Conservation (phyloP, 1,140 invertebrate species). For the Cecropterus lyciades region DNA sequence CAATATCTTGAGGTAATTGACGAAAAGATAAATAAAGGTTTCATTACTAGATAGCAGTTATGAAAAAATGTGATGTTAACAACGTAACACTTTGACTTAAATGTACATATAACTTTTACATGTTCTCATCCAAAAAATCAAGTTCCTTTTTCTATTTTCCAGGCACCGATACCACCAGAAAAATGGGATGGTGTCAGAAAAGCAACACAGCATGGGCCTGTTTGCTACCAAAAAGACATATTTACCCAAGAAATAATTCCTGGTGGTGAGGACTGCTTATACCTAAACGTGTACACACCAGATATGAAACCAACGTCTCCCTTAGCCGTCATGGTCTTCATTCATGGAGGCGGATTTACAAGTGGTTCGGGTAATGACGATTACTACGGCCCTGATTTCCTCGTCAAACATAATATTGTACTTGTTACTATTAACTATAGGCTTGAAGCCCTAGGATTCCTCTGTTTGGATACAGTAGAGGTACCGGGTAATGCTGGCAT, state of each 20-base stretch:
- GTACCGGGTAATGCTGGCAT: slow-evolving; percentile 71
- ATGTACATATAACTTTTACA: no score
- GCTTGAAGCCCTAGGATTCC: slow-evolving; percentile 85
- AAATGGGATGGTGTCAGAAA: slow-evolving; percentile 54
- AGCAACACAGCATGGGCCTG: slow-evolving; percentile 51
- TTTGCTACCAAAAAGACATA: slow-evolving; percentile 56
- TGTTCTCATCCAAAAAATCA: no score
- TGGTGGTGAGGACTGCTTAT: slow-evolving; percentile 77
- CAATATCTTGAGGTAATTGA: no score
- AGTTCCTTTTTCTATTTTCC: slow-evolving; percentile 10
- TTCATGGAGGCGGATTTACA: slow-evolving; percentile 80
- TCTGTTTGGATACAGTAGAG: slow-evolving; percentile 79
- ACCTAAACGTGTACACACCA: slow-evolving; percentile 75
- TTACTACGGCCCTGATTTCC: slow-evolving; percentile 86
- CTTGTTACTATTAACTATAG: slow-evolving; percentile 90
- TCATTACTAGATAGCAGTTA: no score
- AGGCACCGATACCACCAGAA: slow-evolving; percentile 75
- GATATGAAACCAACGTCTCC: slow-evolving; percentile 46
- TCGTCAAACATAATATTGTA: slow-evolving; percentile 86
- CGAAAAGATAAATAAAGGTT: no score
- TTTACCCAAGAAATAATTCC: slow-evolving; percentile 39
- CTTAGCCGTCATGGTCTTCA: slow-evolving; percentile 81
- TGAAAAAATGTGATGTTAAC: no score
- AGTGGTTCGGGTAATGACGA: slow-evolving; percentile 58
- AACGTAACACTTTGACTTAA: no score